phyloP scores from a whole-genome alignment of 2,888 invertebrate genomes.

The Villa cingulata region DNA sequence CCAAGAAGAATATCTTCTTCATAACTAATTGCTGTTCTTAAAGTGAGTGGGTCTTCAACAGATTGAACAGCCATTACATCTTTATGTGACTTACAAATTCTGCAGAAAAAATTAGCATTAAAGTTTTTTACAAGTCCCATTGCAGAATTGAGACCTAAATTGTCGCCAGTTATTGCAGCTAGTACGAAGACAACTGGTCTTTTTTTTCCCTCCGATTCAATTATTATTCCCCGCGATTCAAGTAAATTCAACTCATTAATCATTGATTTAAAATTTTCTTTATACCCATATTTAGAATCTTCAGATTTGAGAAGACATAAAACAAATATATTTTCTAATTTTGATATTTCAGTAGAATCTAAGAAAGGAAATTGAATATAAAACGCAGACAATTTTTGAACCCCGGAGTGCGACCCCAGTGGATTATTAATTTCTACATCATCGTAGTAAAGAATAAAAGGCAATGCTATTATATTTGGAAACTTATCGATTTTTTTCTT shows the following conservation, averaged over 20 bases:
- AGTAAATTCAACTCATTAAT: no score
- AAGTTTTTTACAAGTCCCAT: conserved; percentile 1
- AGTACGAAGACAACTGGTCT: no score
- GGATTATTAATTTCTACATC: conserved; percentile 8
- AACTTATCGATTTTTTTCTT: no score
- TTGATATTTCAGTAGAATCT: background rate
- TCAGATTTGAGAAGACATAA: background rate
- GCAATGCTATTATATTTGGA: background rate
- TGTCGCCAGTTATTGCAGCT: conserved; percentile 1
- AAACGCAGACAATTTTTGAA: conserved; percentile 1
- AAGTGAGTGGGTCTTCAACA: conserved; percentile 1
- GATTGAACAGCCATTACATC: background rate
- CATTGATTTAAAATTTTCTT: no score
- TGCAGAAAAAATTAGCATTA: background rate
- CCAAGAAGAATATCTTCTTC: background rate
- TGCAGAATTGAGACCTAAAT: conserved; percentile 4
- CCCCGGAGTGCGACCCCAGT: conserved; percentile 2
- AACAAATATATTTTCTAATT: conserved; percentile 8
- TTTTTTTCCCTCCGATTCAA: no score
- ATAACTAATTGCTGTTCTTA: conserved; percentile 6
- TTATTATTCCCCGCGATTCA: no score
- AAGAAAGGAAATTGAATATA: conserved; percentile 4
- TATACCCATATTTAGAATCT: background rate
- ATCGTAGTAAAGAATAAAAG: conserved; percentile 7
- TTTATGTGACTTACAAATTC: conserved; percentile 3